Percentiles rank a stretch among this genome's conserved stretches.
Conservation (phyloP, 2,113 vertebrate genomes). For the Stictonetta naevosa region DNA sequence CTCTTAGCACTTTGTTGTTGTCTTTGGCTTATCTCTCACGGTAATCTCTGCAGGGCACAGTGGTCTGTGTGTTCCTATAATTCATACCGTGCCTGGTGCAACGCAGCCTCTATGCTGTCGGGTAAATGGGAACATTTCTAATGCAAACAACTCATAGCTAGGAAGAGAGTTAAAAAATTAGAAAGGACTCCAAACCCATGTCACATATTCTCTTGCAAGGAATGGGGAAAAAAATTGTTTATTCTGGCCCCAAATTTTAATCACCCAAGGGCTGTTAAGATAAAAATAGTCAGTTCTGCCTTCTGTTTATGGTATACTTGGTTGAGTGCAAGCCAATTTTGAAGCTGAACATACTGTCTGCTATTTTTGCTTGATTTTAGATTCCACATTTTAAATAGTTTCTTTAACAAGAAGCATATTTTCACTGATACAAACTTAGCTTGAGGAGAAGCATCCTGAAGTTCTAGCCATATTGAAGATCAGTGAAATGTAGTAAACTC, state of each 20-base stretch:
- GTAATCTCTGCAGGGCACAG: constrained; percentile 36
- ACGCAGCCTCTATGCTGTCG: constrained; percentile 2
- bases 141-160: constrained; percentile 65
- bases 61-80: constrained; percentile 36
- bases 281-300: constrained; percentile 83
- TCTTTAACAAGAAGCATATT: constrained; percentile 83
- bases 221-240: constrained; percentile 80
- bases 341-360: constrained; percentile 84
- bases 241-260: constrained; percentile 83
- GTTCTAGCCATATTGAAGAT: constrained; percentile 81
- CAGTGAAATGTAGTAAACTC: constrained; percentile 80
- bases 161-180: constrained; percentile 71
- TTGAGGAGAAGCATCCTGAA: constrained; percentile 81
- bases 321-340: constrained; percentile 80
- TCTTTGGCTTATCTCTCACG: constrained; percentile 40
- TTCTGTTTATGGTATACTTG: constrained; percentile 84
- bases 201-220: constrained; percentile 79
- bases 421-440: constrained; percentile 83
- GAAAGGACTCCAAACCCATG: constrained; percentile 74
- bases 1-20: constrained; percentile 57
- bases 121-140: constrained; percentile 55
- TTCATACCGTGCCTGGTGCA: constrained; percentile 22
- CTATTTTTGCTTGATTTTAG: constrained; percentile 85
- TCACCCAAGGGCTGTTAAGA: constrained; percentile 81
- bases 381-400: constrained; percentile 84